phyloP scores from a whole-genome alignment of 2,113 vertebrate species.

The Argyrosomus japonicus region DNA sequence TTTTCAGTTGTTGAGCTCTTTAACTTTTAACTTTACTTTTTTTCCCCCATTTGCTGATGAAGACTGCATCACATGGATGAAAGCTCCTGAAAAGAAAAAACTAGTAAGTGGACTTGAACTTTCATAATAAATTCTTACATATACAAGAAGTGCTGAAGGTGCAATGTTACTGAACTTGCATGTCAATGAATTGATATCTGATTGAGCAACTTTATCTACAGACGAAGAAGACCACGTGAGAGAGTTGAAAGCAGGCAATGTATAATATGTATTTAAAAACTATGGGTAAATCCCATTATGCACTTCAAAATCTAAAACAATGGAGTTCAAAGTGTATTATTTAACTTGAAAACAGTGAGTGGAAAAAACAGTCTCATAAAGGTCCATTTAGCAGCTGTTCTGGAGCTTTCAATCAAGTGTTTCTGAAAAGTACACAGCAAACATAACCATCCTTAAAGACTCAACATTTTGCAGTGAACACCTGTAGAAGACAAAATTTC shows the following conservation, averaged over 20 bases:
- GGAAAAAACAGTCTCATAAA: background rate
- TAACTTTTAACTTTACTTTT: too few species aligned
- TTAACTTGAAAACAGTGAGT: background rate
- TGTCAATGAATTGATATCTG: background rate
- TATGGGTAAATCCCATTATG: background rate
- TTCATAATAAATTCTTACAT: background rate
- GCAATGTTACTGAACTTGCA: background rate
- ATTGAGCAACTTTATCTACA: background rate
- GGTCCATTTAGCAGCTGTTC: too few species aligned
- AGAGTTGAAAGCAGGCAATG: background rate
- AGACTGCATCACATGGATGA: background rate
- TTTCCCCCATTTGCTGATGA: too few species aligned
- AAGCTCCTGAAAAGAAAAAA: background rate
- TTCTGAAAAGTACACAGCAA: background rate
- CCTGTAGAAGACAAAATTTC: background rate
- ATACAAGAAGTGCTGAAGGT: background rate
- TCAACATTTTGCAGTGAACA: background rate
- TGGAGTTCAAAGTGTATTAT: background rate
- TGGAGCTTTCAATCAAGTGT: background rate
- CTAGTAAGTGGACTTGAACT: background rate
- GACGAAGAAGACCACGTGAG: background rate
- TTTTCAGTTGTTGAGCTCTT: too few species aligned
- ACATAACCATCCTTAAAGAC: background rate
- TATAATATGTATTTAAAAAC: background rate
- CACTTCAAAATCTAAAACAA: background rate